Evolutionary conservation across 1,140 invertebrate genomes (phyloP), one percentile per base, ranked within the genome.

Genomic region (Drosophila lini): DNA sequence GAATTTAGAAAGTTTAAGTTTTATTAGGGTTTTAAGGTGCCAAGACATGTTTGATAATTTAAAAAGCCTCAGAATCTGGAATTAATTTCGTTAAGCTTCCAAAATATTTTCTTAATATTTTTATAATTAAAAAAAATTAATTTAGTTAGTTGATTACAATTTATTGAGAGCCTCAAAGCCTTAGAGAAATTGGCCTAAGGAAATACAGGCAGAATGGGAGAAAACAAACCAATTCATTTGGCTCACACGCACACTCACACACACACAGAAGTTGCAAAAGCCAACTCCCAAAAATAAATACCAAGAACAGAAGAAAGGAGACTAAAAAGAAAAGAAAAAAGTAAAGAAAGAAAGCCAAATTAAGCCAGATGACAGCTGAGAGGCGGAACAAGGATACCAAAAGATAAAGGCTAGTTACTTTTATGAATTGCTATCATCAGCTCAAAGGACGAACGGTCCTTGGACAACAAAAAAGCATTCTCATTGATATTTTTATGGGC

Each of bases 401-500:
- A 25, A 61, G 63, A 76, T 56, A 50, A 57, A 42, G 62, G 61
- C 69, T 61, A 79, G 74, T 63, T 85, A 78, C 60, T 74, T 81
- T 80, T 73, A 83, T 70, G 73, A 50, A 81, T 47, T 80, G 57
- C 50, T 36, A 32, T 58, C 52, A 53, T 53, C n/a, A 7, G 28
- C 60, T 53, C 60, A 73, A 62, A 42, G 58, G 57, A 67, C 36
- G 48, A 36, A 25, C 69, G 64, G 81, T 48, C 38, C 52, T 74
- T 45, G 74, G 63, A 74, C 45, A 71, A 62, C 48, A 52, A 70
- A 45, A 45, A 50, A 80, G 79, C 47, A 52, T 80, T 59, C 68
- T 80, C 83, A 88, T 83, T 88, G 83, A 88, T 89, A 89, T 88
- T 89, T 88, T 86, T 83, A 83, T 83, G 69, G 68, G 57, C 53